These are phyloP conservation scores for Galeopterus variegatus DNA, from an alignment of 2,113 vertebrate species.

Conservation along the genomic window DNA sequence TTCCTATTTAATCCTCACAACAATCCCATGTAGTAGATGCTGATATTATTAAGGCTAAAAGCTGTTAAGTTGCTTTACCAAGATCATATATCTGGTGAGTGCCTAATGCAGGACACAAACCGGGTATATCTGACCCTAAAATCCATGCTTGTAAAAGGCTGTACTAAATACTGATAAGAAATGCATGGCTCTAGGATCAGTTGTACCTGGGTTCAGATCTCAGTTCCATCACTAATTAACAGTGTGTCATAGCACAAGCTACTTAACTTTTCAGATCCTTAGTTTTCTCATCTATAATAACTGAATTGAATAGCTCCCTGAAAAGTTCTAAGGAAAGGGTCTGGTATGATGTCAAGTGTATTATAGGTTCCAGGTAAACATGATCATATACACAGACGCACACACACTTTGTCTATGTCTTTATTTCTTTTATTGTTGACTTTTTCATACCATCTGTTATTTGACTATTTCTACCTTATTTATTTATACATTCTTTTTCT, in stretches of 20 bases:
- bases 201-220: neutral
- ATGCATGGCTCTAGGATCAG: neutral
- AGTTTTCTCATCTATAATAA: neutral
- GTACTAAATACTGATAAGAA: neutral
- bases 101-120: neutral
- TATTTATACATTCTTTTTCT: constrained; percentile 66
- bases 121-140: neutral
- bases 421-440: neutral
- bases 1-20: constrained; percentile 4
- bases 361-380: neutral
- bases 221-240: neutral
- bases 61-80: neutral
- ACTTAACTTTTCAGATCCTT: neutral
- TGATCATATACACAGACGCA: neutral
- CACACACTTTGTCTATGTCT: neutral
- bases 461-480: constrained; percentile 49
- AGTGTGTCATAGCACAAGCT: neutral
- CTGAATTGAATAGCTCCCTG: neutral
- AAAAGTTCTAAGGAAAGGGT: neutral
- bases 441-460: constrained; percentile 42
- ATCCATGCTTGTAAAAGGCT: neutral
- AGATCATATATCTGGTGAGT: neutral
- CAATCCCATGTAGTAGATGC: neutral
- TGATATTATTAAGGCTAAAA: constrained; percentile 7
- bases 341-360: neutral